Percentiles rank a stretch among this genome's conserved stretches.
phyloP scores from a whole-genome alignment of 2,888 invertebrate species.

The Ectemnius lituratus region DNA sequence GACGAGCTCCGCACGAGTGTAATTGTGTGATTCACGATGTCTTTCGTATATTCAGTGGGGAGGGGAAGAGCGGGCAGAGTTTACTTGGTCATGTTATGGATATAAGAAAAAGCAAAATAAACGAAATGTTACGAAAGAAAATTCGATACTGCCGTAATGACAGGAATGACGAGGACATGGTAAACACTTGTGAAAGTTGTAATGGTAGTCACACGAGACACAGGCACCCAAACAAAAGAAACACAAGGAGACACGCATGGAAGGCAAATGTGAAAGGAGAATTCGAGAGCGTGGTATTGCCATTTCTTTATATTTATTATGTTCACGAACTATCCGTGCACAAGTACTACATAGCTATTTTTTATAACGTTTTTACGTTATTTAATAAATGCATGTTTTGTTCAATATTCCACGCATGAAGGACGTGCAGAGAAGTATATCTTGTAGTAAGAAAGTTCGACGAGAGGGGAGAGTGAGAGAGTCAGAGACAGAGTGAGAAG shows the following conservation, averaged over 20 bases:
- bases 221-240: too few species aligned
- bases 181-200: not conserved
- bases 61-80: too few species aligned
- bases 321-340: slow-evolving; percentile 4
- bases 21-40: slow-evolving; percentile 5
- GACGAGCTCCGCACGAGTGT: slow-evolving; percentile 3
- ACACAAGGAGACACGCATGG: not conserved
- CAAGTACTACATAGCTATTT: slow-evolving; percentile 7
- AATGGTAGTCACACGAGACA: not conserved
- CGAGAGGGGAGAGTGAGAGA: not conserved
- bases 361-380: slow-evolving; percentile 10
- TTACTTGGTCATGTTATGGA: not conserved
- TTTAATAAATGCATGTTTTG: slow-evolving; percentile 9
- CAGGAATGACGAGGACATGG: not conserved
- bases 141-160: not conserved
- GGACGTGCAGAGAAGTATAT: not conserved
- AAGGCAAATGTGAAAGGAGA: not conserved
- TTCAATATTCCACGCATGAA: slow-evolving; percentile 3
- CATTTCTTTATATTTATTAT: slow-evolving; percentile 7
- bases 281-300: not conserved
- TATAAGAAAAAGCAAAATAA: slow-evolving; percentile 1
- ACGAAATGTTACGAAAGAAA: not conserved
- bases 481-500: not conserved
- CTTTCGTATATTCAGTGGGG: not conserved
- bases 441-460: not conserved